Conservation (phyloP, 2,797 vertebrate genomes). For the Ceyx erithaca region DNA sequence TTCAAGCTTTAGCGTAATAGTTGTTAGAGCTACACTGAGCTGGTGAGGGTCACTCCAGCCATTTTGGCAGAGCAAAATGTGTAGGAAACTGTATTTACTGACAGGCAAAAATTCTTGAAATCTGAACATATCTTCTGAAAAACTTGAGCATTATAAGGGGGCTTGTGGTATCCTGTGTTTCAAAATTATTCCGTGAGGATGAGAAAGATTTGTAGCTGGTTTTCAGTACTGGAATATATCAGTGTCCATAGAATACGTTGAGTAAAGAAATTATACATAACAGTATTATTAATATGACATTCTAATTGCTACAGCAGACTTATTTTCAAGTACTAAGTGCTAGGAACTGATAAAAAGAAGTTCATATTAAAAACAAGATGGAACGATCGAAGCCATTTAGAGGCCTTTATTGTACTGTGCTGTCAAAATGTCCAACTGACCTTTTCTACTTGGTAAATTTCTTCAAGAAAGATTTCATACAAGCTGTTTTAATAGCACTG, state of each 20-base stretch:
- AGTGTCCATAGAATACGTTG: neutral
- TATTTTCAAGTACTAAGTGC: slow-evolving; percentile 14
- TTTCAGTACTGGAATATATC: neutral
- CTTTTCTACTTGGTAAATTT: slow-evolving; percentile 37
- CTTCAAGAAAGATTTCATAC: neutral
- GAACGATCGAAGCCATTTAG: neutral
- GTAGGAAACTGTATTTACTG: neutral
- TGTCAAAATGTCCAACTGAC: slow-evolving; percentile 56
- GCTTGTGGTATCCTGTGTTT: neutral
- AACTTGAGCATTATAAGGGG: neutral
- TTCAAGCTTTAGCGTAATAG: neutral
- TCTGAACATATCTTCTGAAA: accelerated
- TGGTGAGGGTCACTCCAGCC: no score
- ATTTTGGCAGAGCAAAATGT: neutral
- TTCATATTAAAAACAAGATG: neutral
- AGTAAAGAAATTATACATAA: neutral
- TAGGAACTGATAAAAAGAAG: neutral
- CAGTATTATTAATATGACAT: slow-evolving; percentile 17
- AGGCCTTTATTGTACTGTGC: neutral
- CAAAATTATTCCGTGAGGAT: neutral
- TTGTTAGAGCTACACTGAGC: neutral
- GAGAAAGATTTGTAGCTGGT: neutral
- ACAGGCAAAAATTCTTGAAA: neutral
- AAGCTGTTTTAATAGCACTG: neutral
- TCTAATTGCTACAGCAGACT: neutral